phyloP scores from a whole-genome alignment of 2,113 vertebrate species.

The Miniopterus natalensis region DNA sequence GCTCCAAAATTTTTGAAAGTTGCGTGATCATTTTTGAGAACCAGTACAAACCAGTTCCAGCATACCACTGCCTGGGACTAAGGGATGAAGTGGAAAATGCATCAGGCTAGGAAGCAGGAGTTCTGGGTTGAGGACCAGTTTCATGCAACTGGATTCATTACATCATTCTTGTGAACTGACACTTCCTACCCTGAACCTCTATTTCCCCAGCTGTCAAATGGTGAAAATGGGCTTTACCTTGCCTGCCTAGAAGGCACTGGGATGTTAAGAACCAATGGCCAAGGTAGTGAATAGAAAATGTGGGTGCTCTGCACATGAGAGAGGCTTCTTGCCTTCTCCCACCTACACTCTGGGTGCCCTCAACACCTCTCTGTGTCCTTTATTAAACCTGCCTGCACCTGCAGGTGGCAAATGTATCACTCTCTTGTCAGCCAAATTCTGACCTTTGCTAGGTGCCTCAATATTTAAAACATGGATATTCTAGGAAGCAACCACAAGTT shows the following conservation, averaged over 20 bases:
- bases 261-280: not conserved
- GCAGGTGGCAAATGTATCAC: not conserved
- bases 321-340: not conserved
- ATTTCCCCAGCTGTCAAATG: not conserved
- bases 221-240: not conserved
- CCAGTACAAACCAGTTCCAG: not conserved
- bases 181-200: not conserved
- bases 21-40: not conserved
- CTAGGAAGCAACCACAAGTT: not conserved
- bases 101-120: not conserved
- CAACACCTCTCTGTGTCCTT: not conserved
- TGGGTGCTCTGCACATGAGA: not conserved
- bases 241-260: not conserved
- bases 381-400: not conserved
- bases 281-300: not conserved
- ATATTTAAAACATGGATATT: constrained; percentile 42
- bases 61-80: not conserved
- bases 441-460: not conserved
- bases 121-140: not conserved
- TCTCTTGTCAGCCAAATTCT: constrained; percentile 9
- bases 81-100: not conserved
- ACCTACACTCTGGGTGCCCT: not conserved
- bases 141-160: not conserved
- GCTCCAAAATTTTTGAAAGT: not conserved
- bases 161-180: not conserved